phyloP scores from a whole-genome alignment of 2,797 vertebrate genomes.

The Cirrhinus molitorella region DNA sequence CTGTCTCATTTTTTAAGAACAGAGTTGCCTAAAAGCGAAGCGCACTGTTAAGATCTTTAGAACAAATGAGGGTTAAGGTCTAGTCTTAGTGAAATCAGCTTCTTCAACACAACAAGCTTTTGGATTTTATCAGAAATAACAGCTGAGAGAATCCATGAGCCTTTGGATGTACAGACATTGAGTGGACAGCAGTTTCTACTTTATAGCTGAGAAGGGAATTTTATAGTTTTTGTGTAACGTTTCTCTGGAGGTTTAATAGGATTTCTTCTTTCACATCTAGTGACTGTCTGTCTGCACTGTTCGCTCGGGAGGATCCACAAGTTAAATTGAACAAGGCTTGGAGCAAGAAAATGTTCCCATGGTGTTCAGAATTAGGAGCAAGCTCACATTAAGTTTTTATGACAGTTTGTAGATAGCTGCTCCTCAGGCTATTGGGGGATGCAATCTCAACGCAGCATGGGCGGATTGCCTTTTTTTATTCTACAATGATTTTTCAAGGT shows the following conservation, averaged over 20 bases:
- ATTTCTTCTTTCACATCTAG: conserved; percentile 64
- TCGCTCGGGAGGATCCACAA: conserved; percentile 47
- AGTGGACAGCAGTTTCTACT: conserved; percentile 43
- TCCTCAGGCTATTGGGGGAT: conserved; percentile 58
- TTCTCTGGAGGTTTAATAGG: conserved; percentile 72
- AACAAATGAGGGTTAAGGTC: conserved; percentile 1
- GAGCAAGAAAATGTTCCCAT: conserved; percentile 65
- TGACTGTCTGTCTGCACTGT: conserved; percentile 54
- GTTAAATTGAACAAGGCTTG: conserved; percentile 69
- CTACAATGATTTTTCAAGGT: conserved; percentile 53
- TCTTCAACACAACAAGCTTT: not conserved
- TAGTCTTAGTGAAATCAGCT: not conserved
- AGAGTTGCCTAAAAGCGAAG: not conserved
- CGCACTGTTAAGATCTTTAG: not conserved
- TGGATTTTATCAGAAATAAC: conserved; percentile 18
- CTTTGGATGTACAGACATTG: conserved; percentile 3
- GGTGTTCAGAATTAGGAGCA: conserved; percentile 70
- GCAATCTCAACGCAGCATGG: conserved; percentile 26
- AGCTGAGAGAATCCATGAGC: conserved; percentile 3
- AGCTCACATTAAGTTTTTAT: conserved; percentile 73
- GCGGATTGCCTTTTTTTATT: conserved; percentile 53
- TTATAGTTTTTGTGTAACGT: conserved; percentile 66
- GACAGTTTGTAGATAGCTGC: conserved; percentile 66
- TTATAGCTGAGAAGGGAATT: conserved; percentile 54
- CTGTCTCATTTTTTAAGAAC: not conserved